Evolutionary conservation across 35 echinoderm and acorn worm species (phyloP).

Genomic region (Heliocidaris tuberculata): DNA sequence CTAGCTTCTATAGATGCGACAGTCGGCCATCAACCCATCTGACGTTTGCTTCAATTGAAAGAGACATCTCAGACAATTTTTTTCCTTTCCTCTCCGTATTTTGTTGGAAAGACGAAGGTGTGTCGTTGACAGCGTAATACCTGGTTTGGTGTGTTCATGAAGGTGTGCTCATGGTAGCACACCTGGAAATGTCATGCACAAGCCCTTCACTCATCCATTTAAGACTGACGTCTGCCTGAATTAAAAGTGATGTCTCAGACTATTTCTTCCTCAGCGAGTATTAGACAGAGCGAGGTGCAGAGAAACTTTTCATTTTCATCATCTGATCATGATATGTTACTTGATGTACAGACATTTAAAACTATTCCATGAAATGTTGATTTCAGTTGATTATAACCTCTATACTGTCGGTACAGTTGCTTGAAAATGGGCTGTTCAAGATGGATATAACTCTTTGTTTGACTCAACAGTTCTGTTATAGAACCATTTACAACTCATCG

Average conservation of each 20-base stretch:
- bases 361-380: background rate
- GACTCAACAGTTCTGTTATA: background rate
- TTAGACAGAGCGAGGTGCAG: background rate
- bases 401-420: background rate
- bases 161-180: background rate
- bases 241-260: conserved; percentile 17
- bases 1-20: conserved; percentile 1
- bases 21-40: background rate
- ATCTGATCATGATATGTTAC: background rate
- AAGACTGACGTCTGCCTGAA: background rate
- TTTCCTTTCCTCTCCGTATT: background rate
- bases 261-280: background rate
- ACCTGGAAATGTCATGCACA: conserved; percentile 16
- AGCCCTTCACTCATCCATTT: conserved; percentile 10
- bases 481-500: background rate
- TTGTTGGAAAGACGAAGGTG: conserved; percentile 2
- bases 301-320: background rate
- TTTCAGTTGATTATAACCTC: background rate
- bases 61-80: background rate
- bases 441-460: background rate
- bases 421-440: background rate
- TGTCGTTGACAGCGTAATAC: background rate
- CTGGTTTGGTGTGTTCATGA: background rate
- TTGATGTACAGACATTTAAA: background rate
- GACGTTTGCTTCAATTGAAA: conserved; percentile 2